phyloP scores from a whole-genome alignment of 2,113 vertebrate genomes.

The Nibea albiflora region DNA sequence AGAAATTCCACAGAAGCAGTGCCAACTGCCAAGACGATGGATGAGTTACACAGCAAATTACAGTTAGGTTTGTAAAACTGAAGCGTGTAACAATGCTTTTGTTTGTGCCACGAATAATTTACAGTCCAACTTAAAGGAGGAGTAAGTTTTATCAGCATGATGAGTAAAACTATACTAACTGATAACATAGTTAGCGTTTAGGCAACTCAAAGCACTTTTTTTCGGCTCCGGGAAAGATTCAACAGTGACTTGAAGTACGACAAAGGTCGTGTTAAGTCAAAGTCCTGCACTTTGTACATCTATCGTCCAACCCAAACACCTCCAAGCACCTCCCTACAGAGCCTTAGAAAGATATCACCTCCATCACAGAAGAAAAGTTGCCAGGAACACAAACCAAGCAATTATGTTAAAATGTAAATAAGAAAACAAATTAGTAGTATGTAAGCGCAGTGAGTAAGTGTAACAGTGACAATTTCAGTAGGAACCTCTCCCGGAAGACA shows the following conservation, averaged over 20 bases:
- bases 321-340: neutral
- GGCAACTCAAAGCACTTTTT: too few species aligned
- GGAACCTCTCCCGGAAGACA: neutral
- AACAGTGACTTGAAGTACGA: too few species aligned
- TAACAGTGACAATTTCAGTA: neutral
- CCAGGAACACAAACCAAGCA: neutral
- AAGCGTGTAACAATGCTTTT: neutral
- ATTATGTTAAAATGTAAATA: too few species aligned
- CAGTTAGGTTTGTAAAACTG: constrained; percentile 11
- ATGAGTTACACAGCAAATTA: constrained; percentile 13
- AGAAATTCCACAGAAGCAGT: constrained; percentile 54
- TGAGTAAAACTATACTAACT: neutral
- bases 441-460: too few species aligned
- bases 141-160: neutral
- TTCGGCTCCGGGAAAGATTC: too few species aligned
- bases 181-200: neutral
- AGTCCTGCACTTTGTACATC: neutral
- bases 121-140: neutral
- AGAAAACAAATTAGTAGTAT: too few species aligned
- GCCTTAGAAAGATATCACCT: neutral
- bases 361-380: neutral
- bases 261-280: too few species aligned
- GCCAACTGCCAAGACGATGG: constrained; percentile 50
- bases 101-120: neutral
- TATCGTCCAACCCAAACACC: neutral